Evolutionary conservation across 2,888 invertebrate species (phyloP), one percentile per base, ranked within the genome.

Genomic region (Spodoptera picta): DNA sequence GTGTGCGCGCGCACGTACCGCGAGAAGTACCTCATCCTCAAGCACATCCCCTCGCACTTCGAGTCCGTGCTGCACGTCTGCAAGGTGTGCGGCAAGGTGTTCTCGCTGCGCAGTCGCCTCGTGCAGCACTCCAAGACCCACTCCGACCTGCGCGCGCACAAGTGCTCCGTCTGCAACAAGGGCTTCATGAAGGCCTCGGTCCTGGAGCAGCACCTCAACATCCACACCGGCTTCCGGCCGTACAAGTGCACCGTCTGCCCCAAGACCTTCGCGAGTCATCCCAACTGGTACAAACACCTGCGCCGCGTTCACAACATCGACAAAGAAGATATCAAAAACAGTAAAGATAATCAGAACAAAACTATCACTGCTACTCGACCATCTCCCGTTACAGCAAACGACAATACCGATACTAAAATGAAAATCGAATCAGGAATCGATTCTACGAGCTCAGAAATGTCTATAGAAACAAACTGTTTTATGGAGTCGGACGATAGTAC

Each of bases 241-340:
- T 95, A 93, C 86, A 91, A 91, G 49, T 96, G 96, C 83, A 90
- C 91, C 27, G 90, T 90, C 57, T 96, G 96, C 80, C 90, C 93
- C 24, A 95, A 95, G 55, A 89, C 93, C 0, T 96, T 96, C 80
- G 93, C 95, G 43, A 94, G 92, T 76, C 93, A 95, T 66, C 95
- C 96, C 2, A 96, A 96, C 81, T 95, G 95, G 91, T 83, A 90
- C 69, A 96, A 96, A 81, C 96, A 96, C 79, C 89, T 95, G 56
- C 80, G 77, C 0, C 85, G 87, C 52, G 82, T 90, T 65, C 94
- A 94, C 65, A 84, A 87, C 3, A 77, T 87, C 19, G 83, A 85
- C 24, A 84, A 83, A 10, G 80, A 64, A 44, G 65, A 71, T 11
- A 42, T 55, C 5, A 69, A 71, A 65, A 66, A 36, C 23, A 24